phyloP scores from a whole-genome alignment of 2,888 invertebrate genomes.

The Caenorhabditis macrosperma region DNA sequence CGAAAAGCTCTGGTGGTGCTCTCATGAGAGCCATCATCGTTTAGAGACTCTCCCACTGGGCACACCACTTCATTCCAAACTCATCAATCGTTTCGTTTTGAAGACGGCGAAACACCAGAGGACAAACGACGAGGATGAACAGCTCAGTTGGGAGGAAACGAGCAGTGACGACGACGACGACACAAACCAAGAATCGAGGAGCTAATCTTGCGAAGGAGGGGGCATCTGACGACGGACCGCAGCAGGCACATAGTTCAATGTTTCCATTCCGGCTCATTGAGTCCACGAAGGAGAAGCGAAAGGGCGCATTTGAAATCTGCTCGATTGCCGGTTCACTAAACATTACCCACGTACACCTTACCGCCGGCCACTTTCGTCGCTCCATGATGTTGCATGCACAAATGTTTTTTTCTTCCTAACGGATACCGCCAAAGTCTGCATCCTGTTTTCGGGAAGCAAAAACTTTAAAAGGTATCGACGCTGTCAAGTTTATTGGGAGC shows the following conservation, averaged over 20 bases:
- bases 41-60: not conserved
- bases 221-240: constrained; percentile 24
- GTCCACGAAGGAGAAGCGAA: constrained; percentile 37
- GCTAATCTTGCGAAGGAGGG: constrained; percentile 53
- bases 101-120: constrained; percentile 13
- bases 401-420: not conserved
- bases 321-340: constrained; percentile 58
- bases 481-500: not conserved
- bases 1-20: not conserved
- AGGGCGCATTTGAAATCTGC: constrained; percentile 52
- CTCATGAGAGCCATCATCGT: constrained; percentile 33
- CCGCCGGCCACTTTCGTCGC: constrained; percentile 30
- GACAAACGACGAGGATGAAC: constrained; percentile 26
- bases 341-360: constrained; percentile 54
- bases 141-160: not conserved
- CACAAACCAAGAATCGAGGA: constrained; percentile 51
- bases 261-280: constrained; percentile 58
- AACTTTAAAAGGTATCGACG: not conserved
- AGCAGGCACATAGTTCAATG: constrained; percentile 46
- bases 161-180: not conserved
- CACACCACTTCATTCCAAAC: constrained; percentile 10
- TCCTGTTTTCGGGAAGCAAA: not conserved
- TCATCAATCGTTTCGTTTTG: constrained; percentile 46
- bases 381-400: constrained; percentile 34
- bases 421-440: not conserved